Conservation (phyloP, 2,797 vertebrate genomes). For the Crax fasciolata region DNA sequence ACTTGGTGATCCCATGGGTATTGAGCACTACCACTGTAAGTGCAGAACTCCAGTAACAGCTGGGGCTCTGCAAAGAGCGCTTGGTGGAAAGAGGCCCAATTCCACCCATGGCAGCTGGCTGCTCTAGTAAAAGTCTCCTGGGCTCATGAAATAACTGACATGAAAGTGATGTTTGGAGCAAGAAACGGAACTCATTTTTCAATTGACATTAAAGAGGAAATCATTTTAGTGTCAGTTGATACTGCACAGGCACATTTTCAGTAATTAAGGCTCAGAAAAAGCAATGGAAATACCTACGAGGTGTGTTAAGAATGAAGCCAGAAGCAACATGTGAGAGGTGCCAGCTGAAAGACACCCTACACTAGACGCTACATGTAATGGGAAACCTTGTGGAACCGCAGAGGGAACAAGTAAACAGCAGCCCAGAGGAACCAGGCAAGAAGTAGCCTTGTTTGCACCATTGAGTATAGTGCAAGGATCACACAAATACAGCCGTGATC, state of each 20-base stretch:
- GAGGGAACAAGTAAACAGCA: background rate
- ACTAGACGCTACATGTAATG: rapidly evolving
- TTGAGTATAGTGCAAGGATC: rapidly evolving
- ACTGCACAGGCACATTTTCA: conserved; percentile 47
- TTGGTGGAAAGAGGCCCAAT: background rate
- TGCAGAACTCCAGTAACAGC: background rate
- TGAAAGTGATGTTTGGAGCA: conserved; percentile 40
- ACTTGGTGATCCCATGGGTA: background rate
- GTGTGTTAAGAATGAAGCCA: conserved; percentile 59
- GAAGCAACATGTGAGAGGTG: background rate
- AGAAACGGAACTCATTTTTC: conserved; percentile 59
- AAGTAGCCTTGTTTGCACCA: background rate
- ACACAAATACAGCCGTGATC: background rate
- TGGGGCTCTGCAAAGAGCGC: rapidly evolving
- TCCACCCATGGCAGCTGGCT: conserved; percentile 6
- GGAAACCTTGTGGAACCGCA: background rate
- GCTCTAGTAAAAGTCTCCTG: background rate
- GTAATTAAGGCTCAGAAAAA: conserved; percentile 47
- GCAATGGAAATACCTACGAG: conserved; percentile 54
- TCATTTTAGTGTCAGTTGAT: conserved; percentile 59
- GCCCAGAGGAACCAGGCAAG: background rate
- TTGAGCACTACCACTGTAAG: background rate
- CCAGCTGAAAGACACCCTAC: background rate
- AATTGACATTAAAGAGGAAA: conserved; percentile 58
- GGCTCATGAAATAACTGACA: conserved; percentile 34